phyloP scores from a whole-genome alignment of 2,113 vertebrate genomes.

The Coryphaenoides rupestris region DNA sequence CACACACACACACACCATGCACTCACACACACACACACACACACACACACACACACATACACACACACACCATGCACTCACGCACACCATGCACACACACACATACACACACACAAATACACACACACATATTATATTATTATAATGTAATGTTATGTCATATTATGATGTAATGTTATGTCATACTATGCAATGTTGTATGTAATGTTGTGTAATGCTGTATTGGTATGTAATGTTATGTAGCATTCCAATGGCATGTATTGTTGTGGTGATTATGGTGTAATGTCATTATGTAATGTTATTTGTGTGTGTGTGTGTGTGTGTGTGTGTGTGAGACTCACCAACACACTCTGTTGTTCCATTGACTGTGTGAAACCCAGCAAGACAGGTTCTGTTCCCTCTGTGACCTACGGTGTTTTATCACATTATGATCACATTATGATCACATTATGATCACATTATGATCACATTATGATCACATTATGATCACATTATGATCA shows the following conservation, averaged over 20 bases:
- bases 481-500: too few species aligned
- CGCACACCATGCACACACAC: too few species aligned
- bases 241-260: background rate
- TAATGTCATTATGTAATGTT: background rate
- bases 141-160: too few species aligned
- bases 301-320: background rate
- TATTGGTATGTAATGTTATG: background rate
- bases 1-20: background rate
- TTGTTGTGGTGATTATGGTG: background rate
- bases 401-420: conserved; percentile 44
- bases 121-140: too few species aligned
- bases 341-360: background rate
- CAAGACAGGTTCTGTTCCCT: conserved; percentile 66
- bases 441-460: too few species aligned
- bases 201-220: background rate
- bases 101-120: too few species aligned
- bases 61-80: too few species aligned
- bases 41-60: background rate
- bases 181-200: too few species aligned
- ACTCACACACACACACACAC: too few species aligned
- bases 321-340: conserved; percentile 8
- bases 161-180: too few species aligned
- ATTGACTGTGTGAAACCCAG: conserved; percentile 58
- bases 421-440: too few species aligned
- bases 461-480: too few species aligned